Percentiles rank a stretch among this genome's conserved stretches.
These are phyloP conservation scores for Nettapus auritus DNA, from an alignment of 2,113 vertebrate genomes.

Conservation along the genomic window DNA sequence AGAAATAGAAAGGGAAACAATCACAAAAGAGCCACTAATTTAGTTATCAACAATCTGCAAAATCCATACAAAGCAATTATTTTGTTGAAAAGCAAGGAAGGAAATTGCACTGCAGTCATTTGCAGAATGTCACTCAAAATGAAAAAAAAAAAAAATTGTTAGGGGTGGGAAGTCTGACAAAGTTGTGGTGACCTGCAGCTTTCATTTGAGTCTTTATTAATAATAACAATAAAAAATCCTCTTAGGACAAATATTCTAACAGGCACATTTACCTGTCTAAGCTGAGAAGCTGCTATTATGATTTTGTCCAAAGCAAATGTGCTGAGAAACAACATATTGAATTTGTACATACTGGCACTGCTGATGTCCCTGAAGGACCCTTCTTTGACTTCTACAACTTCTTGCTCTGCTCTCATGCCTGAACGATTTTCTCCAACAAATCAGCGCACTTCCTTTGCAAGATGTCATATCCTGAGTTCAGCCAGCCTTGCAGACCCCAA, in stretches of 20 bases:
- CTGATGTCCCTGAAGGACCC: background rate
- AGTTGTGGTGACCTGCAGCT: background rate
- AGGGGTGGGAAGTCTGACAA: background rate
- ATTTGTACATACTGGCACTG: rapidly evolving
- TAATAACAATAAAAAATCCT: background rate
- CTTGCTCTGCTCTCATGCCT: background rate
- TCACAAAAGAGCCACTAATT: conserved; percentile 18
- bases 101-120: background rate
- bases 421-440: background rate
- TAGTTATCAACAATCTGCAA: conserved; percentile 12
- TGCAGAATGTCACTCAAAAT: conserved; percentile 21
- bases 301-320: background rate
- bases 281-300: background rate
- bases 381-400: background rate
- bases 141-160: background rate
- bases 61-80: conserved; percentile 21
- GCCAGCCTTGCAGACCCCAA: background rate
- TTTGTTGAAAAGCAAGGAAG: conserved; percentile 23
- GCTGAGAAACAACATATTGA: background rate
- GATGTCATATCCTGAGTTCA: background rate
- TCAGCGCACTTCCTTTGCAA: background rate
- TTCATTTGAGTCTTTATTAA: conserved; percentile 11
- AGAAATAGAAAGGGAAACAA: conserved; percentile 1
- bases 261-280: background rate
- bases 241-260: background rate